Percentiles rank a stretch among this genome's conserved stretches.
Conservation (phyloP, 2,888 invertebrate genomes). For the Apoderus coryli region DNA sequence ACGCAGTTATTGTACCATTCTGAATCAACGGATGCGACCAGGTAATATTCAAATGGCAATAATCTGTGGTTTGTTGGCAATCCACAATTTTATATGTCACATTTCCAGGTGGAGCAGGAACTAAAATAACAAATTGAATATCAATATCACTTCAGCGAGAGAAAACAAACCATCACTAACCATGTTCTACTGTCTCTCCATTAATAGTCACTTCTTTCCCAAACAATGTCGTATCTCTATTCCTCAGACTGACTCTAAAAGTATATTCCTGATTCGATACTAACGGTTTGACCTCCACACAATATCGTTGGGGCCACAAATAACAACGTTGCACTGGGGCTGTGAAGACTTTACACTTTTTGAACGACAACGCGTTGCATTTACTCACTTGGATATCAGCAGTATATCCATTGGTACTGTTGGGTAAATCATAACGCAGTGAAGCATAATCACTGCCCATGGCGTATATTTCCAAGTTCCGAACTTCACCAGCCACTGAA, state of each 20-base stretch:
- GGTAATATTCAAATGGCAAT: constrained; percentile 26
- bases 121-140: constrained; percentile 19
- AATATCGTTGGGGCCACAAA: constrained; percentile 25
- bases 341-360: constrained; percentile 21
- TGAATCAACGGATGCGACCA: constrained; percentile 28
- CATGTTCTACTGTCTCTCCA: constrained; percentile 20
- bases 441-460: constrained; percentile 22
- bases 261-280: constrained; percentile 20
- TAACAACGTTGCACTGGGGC: constrained; percentile 21
- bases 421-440: constrained; percentile 26
- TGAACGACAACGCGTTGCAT: constrained; percentile 21
- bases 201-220: constrained; percentile 20
- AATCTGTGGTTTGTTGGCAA: constrained; percentile 21
- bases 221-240: constrained; percentile 22
- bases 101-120: constrained; percentile 25
- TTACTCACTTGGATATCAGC: constrained; percentile 20
- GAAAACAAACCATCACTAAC: no score
- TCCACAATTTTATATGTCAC: constrained; percentile 25
- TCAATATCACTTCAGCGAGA: no score
- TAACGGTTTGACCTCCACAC: constrained; percentile 22
- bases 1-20: constrained; percentile 25
- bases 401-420: constrained; percentile 21
- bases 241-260: constrained; percentile 25
- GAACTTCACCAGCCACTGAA: constrained; percentile 24
- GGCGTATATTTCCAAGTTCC: constrained; percentile 27